Base-by-base conservation (phyloP, 2,888 invertebrate genomes). In the Danaus chrysippus region DNA sequence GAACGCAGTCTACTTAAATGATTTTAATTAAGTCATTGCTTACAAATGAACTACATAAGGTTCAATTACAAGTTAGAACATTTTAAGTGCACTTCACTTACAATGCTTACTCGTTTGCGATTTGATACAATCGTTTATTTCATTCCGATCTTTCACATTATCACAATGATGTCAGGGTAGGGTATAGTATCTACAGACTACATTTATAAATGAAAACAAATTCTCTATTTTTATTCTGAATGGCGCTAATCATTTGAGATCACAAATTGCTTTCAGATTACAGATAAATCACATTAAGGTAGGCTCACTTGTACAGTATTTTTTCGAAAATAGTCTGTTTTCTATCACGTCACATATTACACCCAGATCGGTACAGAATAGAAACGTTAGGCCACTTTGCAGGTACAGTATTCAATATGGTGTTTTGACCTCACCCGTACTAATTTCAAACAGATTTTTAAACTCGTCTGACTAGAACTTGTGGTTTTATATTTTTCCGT, bases 1-100 rank as follows among this genome's bases (percentile, higher is more conserved):
- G 87, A 90, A 88, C 89, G 87, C 89, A 90, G 91, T 91, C 89
- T 89, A 88, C 83, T 78, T 76, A 81, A 75, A 84, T 78, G 77
- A 81, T 82, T 76, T 77, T 79, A 76, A 75, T 82, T 79, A 82
- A 84, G 83, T 86, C 82, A 88, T 89, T 86, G 84, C 84, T 87
- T 87, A 79, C 77, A 70, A 79, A 79, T 81, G 78, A 82, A 81
- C 79, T 74, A 73, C 72, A 79, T 77, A 77, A 77, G 78, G 56
- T 61, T 65, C 53, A 61, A 64, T 56, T 79, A 79, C 80, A 78
- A 76, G 73, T 77, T 72, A 71, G 66, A 70, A 73, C 76, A 81
- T 81, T 77, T 87, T 87, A 86, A 88, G 87, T 86, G 86, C 84
- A 84, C 79, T 82, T 83, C 81, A 79, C 73, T 77, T 74, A 71